Evolutionary conservation across 1,140 invertebrate genomes (phyloP).

Genomic region (Drosophila burlai): DNA sequence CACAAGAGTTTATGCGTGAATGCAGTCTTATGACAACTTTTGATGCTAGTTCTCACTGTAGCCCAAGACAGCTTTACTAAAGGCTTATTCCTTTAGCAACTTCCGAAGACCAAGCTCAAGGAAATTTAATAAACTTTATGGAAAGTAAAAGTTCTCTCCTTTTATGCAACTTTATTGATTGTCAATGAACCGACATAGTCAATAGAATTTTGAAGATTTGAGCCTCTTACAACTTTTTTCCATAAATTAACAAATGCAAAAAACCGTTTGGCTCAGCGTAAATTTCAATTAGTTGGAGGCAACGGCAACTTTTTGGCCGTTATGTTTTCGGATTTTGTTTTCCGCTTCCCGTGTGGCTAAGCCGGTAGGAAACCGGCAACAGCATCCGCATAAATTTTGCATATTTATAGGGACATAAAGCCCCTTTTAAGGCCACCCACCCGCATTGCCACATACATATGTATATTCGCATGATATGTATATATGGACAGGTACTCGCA

Average conservation of each 20-base stretch:
- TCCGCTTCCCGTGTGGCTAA: conserved; percentile 29
- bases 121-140: conserved; percentile 4
- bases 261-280: conserved; percentile 60
- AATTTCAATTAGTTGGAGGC: conserved; percentile 72
- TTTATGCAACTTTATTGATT: not conserved
- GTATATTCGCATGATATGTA: conserved; percentile 7
- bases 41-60: too few species aligned
- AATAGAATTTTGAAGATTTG: conserved; percentile 30
- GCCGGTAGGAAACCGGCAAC: conserved; percentile 36
- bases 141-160: not conserved
- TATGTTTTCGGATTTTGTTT: conserved; percentile 23
- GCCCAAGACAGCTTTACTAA: not conserved
- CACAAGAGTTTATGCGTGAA: too few species aligned
- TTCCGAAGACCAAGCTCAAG: too few species aligned
- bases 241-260: conserved; percentile 33
- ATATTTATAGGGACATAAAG: conserved; percentile 61
- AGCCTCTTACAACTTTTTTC: conserved; percentile 7
- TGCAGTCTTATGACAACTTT: too few species aligned
- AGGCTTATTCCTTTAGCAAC: not conserved
- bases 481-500: conserved; percentile 7
- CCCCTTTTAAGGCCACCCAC: conserved; percentile 24
- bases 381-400: conserved; percentile 60
- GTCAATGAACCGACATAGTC: conserved; percentile 15
- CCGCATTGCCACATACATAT: conserved; percentile 7
- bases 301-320: conserved; percentile 44